phyloP scores from a whole-genome alignment of 2,888 invertebrate species.

The Drosophila imparisetae region DNA sequence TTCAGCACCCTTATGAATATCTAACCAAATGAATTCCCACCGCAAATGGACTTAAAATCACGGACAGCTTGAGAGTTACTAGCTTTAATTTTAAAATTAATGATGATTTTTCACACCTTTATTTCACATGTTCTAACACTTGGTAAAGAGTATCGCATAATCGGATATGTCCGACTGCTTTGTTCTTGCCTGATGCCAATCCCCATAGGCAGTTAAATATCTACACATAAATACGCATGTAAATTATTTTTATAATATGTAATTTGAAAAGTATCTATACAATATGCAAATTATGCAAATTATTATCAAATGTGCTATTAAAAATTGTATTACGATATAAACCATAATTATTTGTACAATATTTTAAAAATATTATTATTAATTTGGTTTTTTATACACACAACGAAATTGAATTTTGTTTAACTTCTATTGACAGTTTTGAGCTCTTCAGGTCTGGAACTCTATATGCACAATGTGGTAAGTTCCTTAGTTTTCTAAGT shows the following conservation, averaged over 20 bases:
- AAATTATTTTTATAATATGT: slow-evolving; percentile 13
- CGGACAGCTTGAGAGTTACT: neutral
- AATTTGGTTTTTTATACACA: slow-evolving; percentile 1
- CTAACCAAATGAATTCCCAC: neutral
- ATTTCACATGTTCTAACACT: too few species aligned
- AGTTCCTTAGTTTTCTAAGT: slow-evolving; percentile 8
- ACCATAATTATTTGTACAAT: neutral
- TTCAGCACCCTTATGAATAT: neutral
- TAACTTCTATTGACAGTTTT: neutral
- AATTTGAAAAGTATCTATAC: neutral
- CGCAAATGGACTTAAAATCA: neutral
- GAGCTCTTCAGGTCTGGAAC: neutral
- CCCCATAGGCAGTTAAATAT: slow-evolving; percentile 27
- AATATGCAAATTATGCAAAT: neutral
- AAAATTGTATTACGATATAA: neutral
- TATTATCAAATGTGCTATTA: neutral
- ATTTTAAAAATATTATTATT: neutral
- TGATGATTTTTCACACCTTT: neutral
- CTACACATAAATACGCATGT: slow-evolving; percentile 7
- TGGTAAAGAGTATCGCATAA: neutral
- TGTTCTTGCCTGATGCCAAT: slow-evolving; percentile 9
- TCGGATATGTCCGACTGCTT: neutral
- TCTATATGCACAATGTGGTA: neutral
- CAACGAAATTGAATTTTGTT: neutral
- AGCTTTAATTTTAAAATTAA: neutral